Evolutionary conservation across 2,113 vertebrate genomes (phyloP).

Genomic region (Erythrolamprus reginae): DNA sequence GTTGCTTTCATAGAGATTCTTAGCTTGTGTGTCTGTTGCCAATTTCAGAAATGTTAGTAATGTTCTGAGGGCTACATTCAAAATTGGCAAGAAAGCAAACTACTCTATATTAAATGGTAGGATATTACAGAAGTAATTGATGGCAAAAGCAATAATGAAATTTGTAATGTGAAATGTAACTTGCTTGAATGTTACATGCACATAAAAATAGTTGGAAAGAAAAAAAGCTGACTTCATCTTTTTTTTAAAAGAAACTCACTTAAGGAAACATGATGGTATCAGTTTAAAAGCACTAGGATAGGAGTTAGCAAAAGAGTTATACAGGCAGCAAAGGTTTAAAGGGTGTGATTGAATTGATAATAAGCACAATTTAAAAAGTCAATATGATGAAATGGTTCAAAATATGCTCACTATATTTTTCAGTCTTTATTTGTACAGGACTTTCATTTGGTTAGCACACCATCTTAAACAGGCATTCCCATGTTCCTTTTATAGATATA

Average conservation of each 20-base stretch:
- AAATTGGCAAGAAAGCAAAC: not conserved
- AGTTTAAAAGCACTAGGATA: conserved; percentile 37
- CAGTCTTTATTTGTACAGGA: not conserved
- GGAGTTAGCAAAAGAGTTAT: conserved; percentile 47
- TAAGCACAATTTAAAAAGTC: conserved; percentile 9
- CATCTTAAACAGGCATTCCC: not conserved
- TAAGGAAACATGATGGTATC: conserved; percentile 52
- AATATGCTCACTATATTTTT: not conserved
- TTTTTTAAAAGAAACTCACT: conserved; percentile 52
- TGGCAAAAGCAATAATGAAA: conserved; percentile 50
- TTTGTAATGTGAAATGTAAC: conserved; percentile 47
- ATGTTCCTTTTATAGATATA: not conserved
- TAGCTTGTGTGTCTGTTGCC: not conserved
- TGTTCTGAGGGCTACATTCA: conserved; percentile 27
- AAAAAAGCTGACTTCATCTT: conserved; percentile 42
- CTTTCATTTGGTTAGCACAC: not conserved
- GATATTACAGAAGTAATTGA: conserved; percentile 38
- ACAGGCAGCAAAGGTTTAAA: conserved; percentile 11
- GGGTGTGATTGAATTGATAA: not conserved
- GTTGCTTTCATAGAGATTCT: conserved; percentile 1
- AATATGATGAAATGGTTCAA: not conserved
- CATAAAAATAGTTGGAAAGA: conserved; percentile 38
- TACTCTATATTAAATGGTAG: conserved; percentile 19
- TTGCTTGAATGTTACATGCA: conserved; percentile 38
- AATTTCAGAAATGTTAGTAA: not conserved